phyloP scores from a whole-genome alignment of 2,113 vertebrate genomes.

The Prionailurus viverrinus region DNA sequence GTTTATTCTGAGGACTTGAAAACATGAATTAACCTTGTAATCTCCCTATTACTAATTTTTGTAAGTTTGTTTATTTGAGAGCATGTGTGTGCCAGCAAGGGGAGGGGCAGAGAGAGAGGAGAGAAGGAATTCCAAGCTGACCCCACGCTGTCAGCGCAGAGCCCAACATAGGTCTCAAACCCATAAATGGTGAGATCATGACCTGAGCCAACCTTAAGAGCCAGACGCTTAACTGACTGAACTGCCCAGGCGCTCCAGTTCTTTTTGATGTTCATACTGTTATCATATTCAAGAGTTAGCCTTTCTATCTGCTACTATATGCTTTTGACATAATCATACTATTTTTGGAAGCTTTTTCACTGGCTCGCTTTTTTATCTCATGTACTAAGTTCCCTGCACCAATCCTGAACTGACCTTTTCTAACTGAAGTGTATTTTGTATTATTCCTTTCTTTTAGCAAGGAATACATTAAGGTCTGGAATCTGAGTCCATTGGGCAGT shows the following conservation, averaged over 20 bases:
- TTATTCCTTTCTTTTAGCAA: not conserved
- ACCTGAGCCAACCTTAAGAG: too few species aligned
- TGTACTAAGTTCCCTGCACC: not conserved
- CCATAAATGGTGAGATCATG: too few species aligned
- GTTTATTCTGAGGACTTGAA: conserved; percentile 32
- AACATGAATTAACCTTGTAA: conserved; percentile 13
- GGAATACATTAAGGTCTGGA: not conserved
- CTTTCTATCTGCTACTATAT: not conserved
- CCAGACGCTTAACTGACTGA: too few species aligned
- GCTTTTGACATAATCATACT: not conserved
- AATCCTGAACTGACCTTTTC: conserved; percentile 15
- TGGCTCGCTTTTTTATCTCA: not conserved
- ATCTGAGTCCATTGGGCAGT: not conserved
- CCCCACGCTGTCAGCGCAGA: too few species aligned
- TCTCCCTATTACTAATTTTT: not conserved
- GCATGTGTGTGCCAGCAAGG: too few species aligned
- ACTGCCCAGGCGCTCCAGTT: not conserved
- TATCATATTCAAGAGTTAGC: not conserved
- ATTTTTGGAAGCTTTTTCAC: conserved; percentile 30
- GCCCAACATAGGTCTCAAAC: too few species aligned
- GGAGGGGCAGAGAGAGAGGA: too few species aligned
- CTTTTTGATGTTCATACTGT: not conserved
- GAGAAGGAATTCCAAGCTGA: too few species aligned
- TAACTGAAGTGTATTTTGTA: not conserved
- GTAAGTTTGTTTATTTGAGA: too few species aligned